Base-by-base conservation (phyloP, 1,140 invertebrate species). In the Achroia grisella region DNA sequence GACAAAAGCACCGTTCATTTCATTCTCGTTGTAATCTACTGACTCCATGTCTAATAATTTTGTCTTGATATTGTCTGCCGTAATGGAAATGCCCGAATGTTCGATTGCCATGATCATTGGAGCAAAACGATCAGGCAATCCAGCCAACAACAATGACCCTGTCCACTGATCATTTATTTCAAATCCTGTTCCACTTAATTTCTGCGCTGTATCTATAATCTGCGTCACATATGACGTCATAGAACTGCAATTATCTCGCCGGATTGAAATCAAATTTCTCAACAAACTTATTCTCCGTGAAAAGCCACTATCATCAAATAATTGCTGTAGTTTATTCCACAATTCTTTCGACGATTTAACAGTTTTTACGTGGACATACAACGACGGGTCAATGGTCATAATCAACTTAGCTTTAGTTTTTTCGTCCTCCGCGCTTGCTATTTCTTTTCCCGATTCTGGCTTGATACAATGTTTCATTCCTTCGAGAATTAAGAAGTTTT, bases 1-100 rank as follows among this genome's bases (percentile, higher is more conserved):
- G 52, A 29, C 61, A 64, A 8, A 53, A 49, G 23, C 54, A 64
- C 31, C 53, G 60, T 29, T 23, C 51, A 48, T 37, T 51, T 56
- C 12, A 44, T 44, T 44, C 51, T 51, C 12, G 51, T 56, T 10
- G 48, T 36, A n/a, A n/a, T n/a, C n/a, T n/a, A n/a, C n/a, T n/a
- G n/a, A n/a, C n/a, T n/a, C n/a, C n/a, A n/a, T n/a, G n/a, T n/a
- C n/a, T n/a, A n/a, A n/a, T n/a, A n/a, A n/a, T n/a, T n/a, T n/a
- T n/a, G n/a, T n/a, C n/a, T n/a, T n/a, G n/a, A n/a, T n/a, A n/a
- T n/a, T n/a, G n/a, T n/a, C n/a, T n/a, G n/a, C n/a, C n/a, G n/a
- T 9, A 51, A 48, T 4, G 44, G 40, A 9, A 8, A 28, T 28
- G 10, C 39, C 39, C 0, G 28, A 55, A 23, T 55, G 52, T 23